These are phyloP conservation scores for Chloroceryle amazona DNA, from an alignment of 2,797 vertebrate species.

Conservation along the genomic window DNA sequence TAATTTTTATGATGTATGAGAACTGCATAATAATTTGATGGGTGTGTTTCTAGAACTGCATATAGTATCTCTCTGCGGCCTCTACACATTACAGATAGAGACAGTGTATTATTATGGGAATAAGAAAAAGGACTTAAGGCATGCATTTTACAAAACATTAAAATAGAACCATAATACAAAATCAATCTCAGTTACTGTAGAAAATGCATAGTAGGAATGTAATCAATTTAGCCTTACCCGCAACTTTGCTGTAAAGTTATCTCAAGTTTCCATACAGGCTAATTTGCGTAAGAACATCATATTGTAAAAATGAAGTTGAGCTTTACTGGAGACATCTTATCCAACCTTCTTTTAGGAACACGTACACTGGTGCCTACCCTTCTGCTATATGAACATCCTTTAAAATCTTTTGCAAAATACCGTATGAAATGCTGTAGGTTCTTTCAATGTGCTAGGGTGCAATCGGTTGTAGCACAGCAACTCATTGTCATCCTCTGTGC, in stretches of 20 bases:
- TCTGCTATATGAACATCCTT: background rate
- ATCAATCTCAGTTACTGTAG: background rate
- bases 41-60: background rate
- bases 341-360: background rate
- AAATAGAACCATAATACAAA: conserved; percentile 16
- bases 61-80: background rate
- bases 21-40: background rate
- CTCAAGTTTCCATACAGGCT: background rate
- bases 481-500: background rate
- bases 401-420: background rate
- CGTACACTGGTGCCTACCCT: background rate
- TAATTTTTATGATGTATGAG: background rate
- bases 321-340: background rate
- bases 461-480: background rate
- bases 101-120: background rate
- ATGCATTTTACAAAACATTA: background rate
- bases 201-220: background rate
- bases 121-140: background rate
- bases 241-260: background rate
- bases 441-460: background rate
- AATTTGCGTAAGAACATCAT: background rate
- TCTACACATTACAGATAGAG: background rate
- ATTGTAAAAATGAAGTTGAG: background rate
- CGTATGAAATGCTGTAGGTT: background rate
- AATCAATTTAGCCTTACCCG: background rate